These are phyloP conservation scores for Liparis tanakae DNA, from an alignment of 2,797 vertebrate species.

Conservation along the genomic window DNA sequence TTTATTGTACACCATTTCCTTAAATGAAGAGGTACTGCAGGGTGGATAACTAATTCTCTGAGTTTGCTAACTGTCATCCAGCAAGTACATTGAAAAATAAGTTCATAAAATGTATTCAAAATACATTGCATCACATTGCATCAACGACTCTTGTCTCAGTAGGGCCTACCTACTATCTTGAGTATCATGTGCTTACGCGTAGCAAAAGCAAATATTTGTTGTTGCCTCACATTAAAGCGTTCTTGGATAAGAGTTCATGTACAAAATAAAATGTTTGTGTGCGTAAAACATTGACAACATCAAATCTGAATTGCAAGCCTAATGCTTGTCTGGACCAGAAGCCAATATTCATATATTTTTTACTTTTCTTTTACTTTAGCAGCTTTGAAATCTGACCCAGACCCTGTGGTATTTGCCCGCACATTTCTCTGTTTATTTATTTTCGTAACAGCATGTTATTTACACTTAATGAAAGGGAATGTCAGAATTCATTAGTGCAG, in stretches of 20 bases:
- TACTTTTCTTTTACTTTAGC: constrained; percentile 48
- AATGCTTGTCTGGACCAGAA: constrained; percentile 25
- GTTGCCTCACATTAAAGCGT: constrained; percentile 4
- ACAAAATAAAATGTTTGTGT: neutral
- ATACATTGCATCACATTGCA: neutral
- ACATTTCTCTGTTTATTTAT: constrained; percentile 73
- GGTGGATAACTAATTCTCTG: neutral
- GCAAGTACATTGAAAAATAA: neutral
- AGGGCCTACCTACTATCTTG: neutral
- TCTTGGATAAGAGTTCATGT: neutral
- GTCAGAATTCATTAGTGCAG: constrained; percentile 68
- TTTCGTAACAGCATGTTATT: constrained; percentile 73
- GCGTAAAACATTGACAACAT: neutral
- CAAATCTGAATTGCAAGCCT: neutral
- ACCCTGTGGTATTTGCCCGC: constrained; percentile 63
- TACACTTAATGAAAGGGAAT: constrained; percentile 69
- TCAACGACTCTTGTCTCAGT: neutral
- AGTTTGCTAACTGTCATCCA: neutral
- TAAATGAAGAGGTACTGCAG: neutral
- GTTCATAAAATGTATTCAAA: neutral
- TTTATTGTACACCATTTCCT: neutral
- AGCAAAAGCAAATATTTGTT: constrained; percentile 6
- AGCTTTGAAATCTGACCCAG: constrained; percentile 64
- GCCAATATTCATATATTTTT: constrained; percentile 49
- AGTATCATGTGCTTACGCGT: neutral